Evolutionary conservation across 64 coral and sea anemone genomes (phyloP), one percentile per base, ranked within the genome.

Genomic region (Catalaphyllia jardinei): DNA sequence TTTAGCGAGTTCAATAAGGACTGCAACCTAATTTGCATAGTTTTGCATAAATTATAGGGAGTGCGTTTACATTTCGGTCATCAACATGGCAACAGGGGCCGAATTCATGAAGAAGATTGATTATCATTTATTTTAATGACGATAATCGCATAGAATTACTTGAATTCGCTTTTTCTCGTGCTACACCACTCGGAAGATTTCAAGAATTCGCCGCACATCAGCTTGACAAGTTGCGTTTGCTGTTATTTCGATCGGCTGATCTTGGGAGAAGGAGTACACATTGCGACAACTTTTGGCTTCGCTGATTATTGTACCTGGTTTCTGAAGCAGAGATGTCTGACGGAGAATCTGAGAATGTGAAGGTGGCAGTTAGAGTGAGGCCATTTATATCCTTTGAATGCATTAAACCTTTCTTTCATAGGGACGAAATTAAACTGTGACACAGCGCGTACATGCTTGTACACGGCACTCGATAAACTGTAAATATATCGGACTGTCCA

Each of bases 311-410:
- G 63, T 39, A 20, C 13, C 62, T 42, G 60, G 60, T 79, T 29
- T 0, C 46, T 76, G 54, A 11, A 28, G 54, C 38, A 42, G 77
- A 86, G 52, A 92, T 92, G 90, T 75, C 90, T 55, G 90, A 92
- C 33, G 82, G 35, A 38, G 82, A 87, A 89, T 76, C 77, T 31
- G 95, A 97, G 64, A 97, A 91, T 60, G 92, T 97, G 1, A 97
- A 91, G 76, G 95, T 97, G 10, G 95, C 95, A 39, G 95, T 97
- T 27, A 81, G 95, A 71, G 95, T 97, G 24, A 81, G 95, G 33
- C 95, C 95, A 77, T 97, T 97, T 72, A 97, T 97, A 97, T 97
- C 95, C 95, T 97, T 97, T 94, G 17, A 91, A 82, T 25, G 13
- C 24, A 64, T 63, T 4, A 62, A 14, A 51, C 8, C 15, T 38